A percentile compares a stretch with the other conserved stretches of the same genome.
Conservation (phyloP, 2,113 vertebrate genomes). For the Nipponia nippon region DNA sequence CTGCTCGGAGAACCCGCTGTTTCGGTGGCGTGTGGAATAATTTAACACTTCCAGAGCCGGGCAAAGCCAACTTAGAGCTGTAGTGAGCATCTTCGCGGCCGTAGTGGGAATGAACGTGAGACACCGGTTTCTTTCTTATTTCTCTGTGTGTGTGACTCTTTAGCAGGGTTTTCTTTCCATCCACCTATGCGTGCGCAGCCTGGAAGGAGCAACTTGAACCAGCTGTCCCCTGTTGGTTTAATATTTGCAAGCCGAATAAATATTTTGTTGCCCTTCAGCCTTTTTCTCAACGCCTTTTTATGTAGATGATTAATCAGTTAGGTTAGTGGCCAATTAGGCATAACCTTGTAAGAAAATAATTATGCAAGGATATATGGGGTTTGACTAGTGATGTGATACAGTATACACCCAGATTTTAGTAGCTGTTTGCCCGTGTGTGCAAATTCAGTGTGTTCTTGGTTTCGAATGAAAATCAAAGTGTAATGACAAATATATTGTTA, state of each 20-base stretch:
- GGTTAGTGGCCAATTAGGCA: conserved; percentile 71
- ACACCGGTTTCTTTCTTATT: background rate
- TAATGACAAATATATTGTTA: background rate
- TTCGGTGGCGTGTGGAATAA: background rate
- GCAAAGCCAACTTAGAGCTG: conserved; percentile 37
- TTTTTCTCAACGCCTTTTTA: conserved; percentile 20
- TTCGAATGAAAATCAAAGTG: conserved; percentile 2
- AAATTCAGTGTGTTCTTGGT: background rate
- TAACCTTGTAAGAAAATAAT: conserved; percentile 69
- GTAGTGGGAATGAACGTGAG: background rate
- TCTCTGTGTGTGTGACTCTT: background rate
- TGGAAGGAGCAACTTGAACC: background rate
- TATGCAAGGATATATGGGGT: background rate
- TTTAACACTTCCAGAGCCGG: conserved; percentile 14
- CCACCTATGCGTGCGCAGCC: background rate
- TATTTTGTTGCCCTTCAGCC: conserved; percentile 2
- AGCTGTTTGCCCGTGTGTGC: conserved; percentile 11
- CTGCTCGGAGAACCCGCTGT: background rate
- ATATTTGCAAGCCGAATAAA: background rate
- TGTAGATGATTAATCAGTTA: conserved; percentile 64
- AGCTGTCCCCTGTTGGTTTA: background rate
- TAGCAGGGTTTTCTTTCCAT: background rate
- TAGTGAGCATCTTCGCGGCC: background rate
- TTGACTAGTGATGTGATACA: conserved; percentile 5
- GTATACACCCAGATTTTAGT: conserved; percentile 20